phyloP scores from a whole-genome alignment of 2,113 vertebrate genomes.

The Rallus limicola region DNA sequence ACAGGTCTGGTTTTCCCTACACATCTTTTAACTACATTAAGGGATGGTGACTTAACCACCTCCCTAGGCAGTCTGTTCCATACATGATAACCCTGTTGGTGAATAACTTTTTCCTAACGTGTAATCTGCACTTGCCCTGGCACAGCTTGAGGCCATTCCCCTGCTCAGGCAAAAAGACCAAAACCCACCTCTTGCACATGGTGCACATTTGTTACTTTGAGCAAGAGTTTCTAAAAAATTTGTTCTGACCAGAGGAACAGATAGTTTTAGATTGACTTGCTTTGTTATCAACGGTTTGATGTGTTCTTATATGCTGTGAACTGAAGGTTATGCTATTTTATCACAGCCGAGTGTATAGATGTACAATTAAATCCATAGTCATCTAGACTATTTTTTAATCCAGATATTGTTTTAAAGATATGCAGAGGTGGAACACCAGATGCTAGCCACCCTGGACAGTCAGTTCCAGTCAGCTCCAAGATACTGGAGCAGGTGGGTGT shows the following conservation, averaged over 20 bases:
- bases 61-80: no score
- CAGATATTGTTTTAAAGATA: background rate
- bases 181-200: background rate
- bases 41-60: no score
- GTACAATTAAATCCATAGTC: background rate
- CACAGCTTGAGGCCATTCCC: no score
- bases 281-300: background rate
- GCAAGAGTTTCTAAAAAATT: background rate
- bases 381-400: fast-evolving
- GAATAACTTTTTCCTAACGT: no score
- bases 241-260: background rate
- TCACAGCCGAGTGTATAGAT: background rate
- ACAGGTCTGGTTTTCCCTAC: background rate
- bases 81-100: no score
- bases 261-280: background rate
- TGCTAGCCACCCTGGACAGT: no score
- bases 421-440: background rate
- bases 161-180: no score
- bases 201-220: background rate
- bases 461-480: background rate
- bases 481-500: background rate
- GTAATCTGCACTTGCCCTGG: no score
- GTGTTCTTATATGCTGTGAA: background rate
- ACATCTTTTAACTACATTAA: no score
- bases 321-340: background rate